Evolutionary conservation across 2,797 vertebrate genomes (phyloP).

Genomic region (Cyprinella venusta): DNA sequence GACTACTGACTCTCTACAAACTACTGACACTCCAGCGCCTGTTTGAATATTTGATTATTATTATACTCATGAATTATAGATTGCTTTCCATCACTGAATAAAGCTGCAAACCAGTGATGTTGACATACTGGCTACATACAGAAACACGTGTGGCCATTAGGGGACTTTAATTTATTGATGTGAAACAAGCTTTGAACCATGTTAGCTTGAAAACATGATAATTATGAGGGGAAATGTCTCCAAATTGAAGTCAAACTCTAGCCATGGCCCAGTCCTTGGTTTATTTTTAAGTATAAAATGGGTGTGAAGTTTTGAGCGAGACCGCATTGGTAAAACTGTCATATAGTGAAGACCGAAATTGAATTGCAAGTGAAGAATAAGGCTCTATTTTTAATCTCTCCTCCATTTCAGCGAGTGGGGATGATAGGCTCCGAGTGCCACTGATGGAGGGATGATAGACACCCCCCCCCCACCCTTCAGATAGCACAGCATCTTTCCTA

Average conservation of each 20-base stretch:
- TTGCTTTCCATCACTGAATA: conserved; percentile 29
- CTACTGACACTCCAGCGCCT: conserved; percentile 15
- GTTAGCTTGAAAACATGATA: conserved; percentile 17
- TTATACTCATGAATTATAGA: conserved; percentile 39
- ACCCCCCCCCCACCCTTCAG: conserved; percentile 34
- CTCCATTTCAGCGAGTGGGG: conserved; percentile 30
- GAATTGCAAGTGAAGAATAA: conserved; percentile 36
- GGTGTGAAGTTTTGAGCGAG: conserved; percentile 17
- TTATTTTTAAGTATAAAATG: conserved; percentile 27
- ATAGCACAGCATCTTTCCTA: conserved; percentile 46
- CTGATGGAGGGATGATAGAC: conserved; percentile 56
- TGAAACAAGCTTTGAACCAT: conserved; percentile 25
- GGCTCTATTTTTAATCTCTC: conserved; percentile 51
- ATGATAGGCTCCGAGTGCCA: conserved; percentile 29
- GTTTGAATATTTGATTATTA: conserved; percentile 44
- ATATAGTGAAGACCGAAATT: conserved; percentile 41
- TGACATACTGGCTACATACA: not conserved
- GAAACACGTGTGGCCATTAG: conserved; percentile 25
- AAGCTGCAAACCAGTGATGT: conserved; percentile 29
- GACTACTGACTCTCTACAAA: not conserved
- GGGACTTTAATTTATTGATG: conserved; percentile 29
- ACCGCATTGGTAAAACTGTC: conserved; percentile 27
- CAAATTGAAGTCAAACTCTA: conserved; percentile 6
- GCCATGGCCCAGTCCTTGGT: not conserved
- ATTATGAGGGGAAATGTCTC: not conserved